phyloP scores from a whole-genome alignment of 2,113 vertebrate genomes.

The Colistium nudipinnis region DNA sequence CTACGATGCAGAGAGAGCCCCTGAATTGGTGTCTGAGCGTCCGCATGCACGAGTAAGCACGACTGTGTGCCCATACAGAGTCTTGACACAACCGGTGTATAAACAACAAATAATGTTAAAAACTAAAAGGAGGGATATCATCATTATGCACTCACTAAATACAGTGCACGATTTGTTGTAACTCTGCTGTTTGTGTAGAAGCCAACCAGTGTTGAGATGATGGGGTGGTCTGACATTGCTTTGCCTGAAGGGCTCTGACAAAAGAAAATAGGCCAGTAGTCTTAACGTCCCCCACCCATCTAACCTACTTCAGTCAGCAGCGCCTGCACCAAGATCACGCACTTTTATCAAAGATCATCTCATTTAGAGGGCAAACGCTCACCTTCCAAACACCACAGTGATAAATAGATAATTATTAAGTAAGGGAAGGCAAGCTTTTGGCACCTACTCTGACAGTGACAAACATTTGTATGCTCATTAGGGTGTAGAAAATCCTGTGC shows the following conservation, averaged over 20 bases:
- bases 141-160: neutral
- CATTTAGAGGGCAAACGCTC: neutral
- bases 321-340: neutral
- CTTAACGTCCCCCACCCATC: constrained; percentile 56
- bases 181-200: neutral
- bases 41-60: constrained; percentile 39
- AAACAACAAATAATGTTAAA: neutral
- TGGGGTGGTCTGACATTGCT: constrained; percentile 53
- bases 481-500: constrained; percentile 14
- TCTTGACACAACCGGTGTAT: constrained; percentile 47
- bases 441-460: neutral
- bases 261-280: constrained; percentile 74
- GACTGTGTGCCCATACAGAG: constrained; percentile 10
- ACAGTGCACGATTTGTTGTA: too few relatives aligned
- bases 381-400: neutral
- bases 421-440: neutral
- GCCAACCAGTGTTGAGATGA: constrained; percentile 43
- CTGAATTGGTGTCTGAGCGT: constrained; percentile 12
- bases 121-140: neutral
- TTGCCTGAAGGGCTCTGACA: constrained; percentile 64
- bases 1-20: constrained; percentile 1
- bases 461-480: neutral
- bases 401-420: neutral
- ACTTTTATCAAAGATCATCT: neutral
- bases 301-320: constrained; percentile 72